Conservation (phyloP, 2,797 vertebrate species). For the Euthynnus affinis region DNA sequence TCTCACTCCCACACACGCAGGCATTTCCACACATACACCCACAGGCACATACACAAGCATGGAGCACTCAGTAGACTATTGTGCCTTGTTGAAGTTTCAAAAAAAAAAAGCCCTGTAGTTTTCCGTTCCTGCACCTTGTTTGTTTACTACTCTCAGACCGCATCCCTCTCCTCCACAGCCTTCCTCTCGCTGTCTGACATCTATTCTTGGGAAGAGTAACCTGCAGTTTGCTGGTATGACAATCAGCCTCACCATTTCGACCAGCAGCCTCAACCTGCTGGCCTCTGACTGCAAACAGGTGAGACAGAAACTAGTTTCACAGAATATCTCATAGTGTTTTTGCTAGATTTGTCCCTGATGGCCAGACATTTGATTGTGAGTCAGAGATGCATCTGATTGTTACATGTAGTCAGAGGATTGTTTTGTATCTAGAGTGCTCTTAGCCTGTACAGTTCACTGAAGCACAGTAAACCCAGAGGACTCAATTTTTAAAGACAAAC, state of each 20-base stretch:
- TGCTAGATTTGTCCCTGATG: constrained; percentile 2
- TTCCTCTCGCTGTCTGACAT: constrained; percentile 90
- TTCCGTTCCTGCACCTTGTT: constrained; percentile 23
- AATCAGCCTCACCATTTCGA: constrained; percentile 96
- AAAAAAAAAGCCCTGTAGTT: background rate
- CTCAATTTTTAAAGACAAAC: constrained; percentile 7
- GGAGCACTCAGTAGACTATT: constrained; percentile 16
- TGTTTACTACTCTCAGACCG: constrained; percentile 23
- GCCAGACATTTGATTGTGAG: constrained; percentile 21
- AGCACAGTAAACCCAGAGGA: constrained; percentile 19
- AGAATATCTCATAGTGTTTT: background rate
- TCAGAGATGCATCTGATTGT: constrained; percentile 33
- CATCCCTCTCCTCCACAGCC: constrained; percentile 82
- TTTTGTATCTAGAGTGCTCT: constrained; percentile 44
- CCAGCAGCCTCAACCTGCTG: constrained; percentile 99
- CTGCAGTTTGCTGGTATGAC: constrained; percentile 98
- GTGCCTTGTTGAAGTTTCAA: constrained; percentile 17
- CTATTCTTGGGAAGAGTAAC: constrained; percentile 97
- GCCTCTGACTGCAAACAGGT: constrained; percentile 99
- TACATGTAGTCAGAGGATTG: constrained; percentile 21
- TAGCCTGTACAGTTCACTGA: constrained; percentile 20
- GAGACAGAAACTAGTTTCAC: constrained; percentile 46
- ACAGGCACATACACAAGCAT: constrained; percentile 34
- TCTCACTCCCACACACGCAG: constrained; percentile 67
- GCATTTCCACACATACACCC: constrained; percentile 67